phyloP scores from a whole-genome alignment of 2,797 vertebrate genomes.

The Arctocebus calabarensis region DNA sequence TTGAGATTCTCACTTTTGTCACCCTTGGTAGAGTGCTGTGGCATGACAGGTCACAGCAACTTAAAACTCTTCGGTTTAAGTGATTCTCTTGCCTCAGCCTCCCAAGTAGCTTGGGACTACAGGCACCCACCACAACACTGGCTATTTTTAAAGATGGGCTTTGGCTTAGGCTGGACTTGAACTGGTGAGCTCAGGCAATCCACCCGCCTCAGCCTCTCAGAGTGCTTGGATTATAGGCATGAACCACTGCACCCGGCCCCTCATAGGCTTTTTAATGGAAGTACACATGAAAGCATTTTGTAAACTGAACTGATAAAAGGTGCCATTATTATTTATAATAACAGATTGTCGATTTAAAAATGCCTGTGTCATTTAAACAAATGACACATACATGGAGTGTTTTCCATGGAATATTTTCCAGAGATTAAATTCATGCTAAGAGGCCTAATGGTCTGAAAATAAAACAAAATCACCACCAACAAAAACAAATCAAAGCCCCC shows the following conservation, averaged over 20 bases:
- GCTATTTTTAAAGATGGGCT: too few relatives aligned
- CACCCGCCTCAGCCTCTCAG: too few relatives aligned
- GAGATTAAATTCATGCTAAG: constrained; percentile 42
- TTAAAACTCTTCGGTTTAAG: too few relatives aligned
- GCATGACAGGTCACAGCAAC: too few relatives aligned
- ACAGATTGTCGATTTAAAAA: neutral
- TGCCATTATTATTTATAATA: neutral
- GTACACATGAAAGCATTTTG: neutral
- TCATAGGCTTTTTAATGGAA: neutral
- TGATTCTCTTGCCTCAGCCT: too few relatives aligned
- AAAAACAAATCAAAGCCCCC: neutral
- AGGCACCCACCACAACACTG: too few relatives aligned
- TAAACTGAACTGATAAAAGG: neutral
- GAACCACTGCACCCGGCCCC: neutral
- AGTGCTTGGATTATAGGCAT: too few relatives aligned
- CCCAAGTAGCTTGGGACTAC: too few relatives aligned
- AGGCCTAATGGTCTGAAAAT: neutral
- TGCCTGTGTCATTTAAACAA: neutral
- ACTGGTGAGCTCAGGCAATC: too few relatives aligned
- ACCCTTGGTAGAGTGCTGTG: too few relatives aligned
- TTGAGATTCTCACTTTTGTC: too few relatives aligned
- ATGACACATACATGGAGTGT: neutral
- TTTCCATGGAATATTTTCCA: constrained; percentile 39
- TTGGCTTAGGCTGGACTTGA: too few relatives aligned
- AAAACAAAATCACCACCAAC: neutral